These are phyloP conservation scores for Dendrolimus houi DNA, from an alignment of 2,888 invertebrate genomes.

Conservation along the genomic window DNA sequence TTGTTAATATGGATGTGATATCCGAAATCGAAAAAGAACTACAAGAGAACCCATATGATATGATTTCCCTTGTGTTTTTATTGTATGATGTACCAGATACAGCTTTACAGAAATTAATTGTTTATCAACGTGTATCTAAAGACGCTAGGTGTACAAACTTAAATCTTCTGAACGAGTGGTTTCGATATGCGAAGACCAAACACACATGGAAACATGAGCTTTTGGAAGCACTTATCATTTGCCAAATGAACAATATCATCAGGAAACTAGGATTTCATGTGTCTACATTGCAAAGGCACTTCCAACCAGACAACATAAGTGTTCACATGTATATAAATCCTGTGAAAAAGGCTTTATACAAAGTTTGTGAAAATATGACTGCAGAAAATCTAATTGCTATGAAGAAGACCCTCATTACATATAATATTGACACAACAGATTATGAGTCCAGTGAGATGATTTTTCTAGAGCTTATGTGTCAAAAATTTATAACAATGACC, in stretches of 20 bases:
- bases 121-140: conserved; percentile 46
- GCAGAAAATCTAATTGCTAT: conserved; percentile 37
- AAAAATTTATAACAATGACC: conserved; percentile 42
- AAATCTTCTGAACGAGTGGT: conserved; percentile 57
- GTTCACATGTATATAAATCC: conserved; percentile 41
- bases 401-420: conserved; percentile 43
- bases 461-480: conserved; percentile 52
- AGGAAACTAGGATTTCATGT: conserved; percentile 53
- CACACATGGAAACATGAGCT: conserved; percentile 56
- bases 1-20: conserved; percentile 41
- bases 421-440: conserved; percentile 38
- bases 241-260: conserved; percentile 47
- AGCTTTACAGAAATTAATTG: conserved; percentile 48
- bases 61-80: conserved; percentile 58
- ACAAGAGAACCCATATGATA: conserved; percentile 38
- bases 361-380: conserved; percentile 52
- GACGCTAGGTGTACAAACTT: conserved; percentile 35
- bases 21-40: conserved; percentile 54
- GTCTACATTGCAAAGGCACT: conserved; percentile 33
- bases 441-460: conserved; percentile 52
- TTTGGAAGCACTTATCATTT: conserved; percentile 55
- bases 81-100: conserved; percentile 58
- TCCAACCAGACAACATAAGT: conserved; percentile 34
- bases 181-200: conserved; percentile 35
- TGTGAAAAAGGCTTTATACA: conserved; percentile 52